A percentile compares a stretch with the other conserved stretches of the same genome.
Conservation (phyloP, 2,888 invertebrate genomes). For the Tillus elongatus region DNA sequence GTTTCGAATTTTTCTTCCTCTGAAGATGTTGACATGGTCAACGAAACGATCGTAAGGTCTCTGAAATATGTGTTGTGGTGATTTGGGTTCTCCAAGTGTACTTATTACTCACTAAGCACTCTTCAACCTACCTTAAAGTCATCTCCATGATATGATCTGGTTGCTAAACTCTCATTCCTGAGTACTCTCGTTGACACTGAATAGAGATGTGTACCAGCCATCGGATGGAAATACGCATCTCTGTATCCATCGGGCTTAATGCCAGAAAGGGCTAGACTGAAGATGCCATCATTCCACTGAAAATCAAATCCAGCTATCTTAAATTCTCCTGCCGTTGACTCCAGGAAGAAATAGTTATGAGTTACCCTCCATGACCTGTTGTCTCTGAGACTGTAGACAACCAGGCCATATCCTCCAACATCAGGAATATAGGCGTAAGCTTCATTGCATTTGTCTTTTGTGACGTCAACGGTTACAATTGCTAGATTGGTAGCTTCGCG, state of each 20-base stretch:
- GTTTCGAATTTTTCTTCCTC: no score
- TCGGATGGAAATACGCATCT: constrained; percentile 66
- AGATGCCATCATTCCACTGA: constrained; percentile 74
- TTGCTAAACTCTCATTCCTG: constrained; percentile 46
- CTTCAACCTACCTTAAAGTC: constrained; percentile 48
- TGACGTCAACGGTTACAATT: constrained; percentile 59
- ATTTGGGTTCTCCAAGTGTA: no score
- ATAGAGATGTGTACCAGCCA: constrained; percentile 65
- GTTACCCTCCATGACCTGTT: constrained; percentile 53
- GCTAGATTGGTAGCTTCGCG: constrained; percentile 49
- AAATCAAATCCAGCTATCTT: constrained; percentile 59
- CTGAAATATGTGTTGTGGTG: no score
- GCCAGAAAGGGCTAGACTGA: constrained; percentile 58
- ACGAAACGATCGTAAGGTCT: no score
- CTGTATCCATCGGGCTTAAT: constrained; percentile 47
- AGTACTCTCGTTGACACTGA: constrained; percentile 56
- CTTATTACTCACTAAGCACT: no score
- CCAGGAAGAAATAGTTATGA: constrained; percentile 68
- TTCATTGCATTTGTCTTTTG: constrained; percentile 48
- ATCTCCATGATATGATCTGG: constrained; percentile 45
- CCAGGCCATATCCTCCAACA: constrained; percentile 51
- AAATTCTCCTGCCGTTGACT: constrained; percentile 59
- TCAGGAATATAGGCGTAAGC: constrained; percentile 68
- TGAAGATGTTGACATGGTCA: no score
- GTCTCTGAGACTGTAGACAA: constrained; percentile 39